Evolutionary conservation across 2,113 vertebrate genomes (phyloP).

Genomic region (Cynoglossus semilaevis): DNA sequence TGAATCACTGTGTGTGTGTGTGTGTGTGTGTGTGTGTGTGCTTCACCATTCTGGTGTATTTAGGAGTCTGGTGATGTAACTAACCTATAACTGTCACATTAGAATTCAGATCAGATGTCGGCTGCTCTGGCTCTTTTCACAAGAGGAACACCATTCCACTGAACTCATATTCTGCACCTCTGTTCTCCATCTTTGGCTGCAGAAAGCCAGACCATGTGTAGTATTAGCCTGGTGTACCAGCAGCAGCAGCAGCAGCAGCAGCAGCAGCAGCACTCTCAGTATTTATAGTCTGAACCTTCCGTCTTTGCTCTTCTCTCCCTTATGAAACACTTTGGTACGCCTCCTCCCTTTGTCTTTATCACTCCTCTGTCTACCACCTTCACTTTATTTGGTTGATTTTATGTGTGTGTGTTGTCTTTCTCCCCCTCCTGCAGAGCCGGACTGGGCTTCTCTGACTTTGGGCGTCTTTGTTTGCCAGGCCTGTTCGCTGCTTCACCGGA

Average conservation of each 20-base stretch:
- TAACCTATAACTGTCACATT: constrained; percentile 20
- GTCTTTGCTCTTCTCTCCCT: constrained; percentile 22
- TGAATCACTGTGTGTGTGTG: neutral
- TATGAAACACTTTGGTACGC: constrained; percentile 9
- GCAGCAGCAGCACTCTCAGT: constrained; percentile 38
- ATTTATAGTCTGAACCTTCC: constrained; percentile 36
- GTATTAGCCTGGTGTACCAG: constrained; percentile 45
- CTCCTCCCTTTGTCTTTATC: constrained; percentile 17
- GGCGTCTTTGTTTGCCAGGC: constrained; percentile 93
- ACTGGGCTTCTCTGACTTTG: constrained; percentile 93
- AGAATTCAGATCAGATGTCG: constrained; percentile 43
- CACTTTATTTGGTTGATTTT: neutral
- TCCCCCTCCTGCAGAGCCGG: constrained; percentile 78
- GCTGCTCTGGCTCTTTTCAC: constrained; percentile 48
- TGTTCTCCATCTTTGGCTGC: constrained; percentile 16
- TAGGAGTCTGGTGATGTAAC: constrained; percentile 21
- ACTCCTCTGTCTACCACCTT: constrained; percentile 4
- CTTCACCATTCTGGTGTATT: neutral
- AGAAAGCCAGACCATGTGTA: constrained; percentile 20
- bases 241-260: neutral
- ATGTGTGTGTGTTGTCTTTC: neutral
- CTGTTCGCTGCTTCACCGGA: constrained; percentile 92
- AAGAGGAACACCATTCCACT: constrained; percentile 46
- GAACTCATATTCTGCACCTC: constrained; percentile 40
- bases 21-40: neutral